Conservation (phyloP, 2,113 vertebrate species). For the Pungitius pungitius region DNA sequence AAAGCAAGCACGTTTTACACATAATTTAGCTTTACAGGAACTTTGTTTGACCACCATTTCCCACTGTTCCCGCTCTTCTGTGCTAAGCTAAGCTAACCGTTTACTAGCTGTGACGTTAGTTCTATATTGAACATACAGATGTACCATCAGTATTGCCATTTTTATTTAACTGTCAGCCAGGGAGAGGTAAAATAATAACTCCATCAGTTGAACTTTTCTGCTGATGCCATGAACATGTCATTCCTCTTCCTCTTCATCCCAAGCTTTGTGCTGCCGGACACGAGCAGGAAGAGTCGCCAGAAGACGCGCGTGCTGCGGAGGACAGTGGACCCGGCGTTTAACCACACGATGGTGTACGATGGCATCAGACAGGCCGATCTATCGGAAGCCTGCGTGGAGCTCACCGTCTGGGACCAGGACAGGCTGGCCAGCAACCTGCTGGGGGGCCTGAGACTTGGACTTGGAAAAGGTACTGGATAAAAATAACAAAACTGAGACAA, state of each 20-base stretch:
- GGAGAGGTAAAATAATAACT: background rate
- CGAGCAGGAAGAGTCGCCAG: slow-evolving; percentile 94
- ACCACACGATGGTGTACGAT: slow-evolving; percentile 98
- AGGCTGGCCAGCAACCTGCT: slow-evolving; percentile 89
- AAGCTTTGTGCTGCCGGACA: slow-evolving; percentile 94
- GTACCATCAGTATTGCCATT: background rate
- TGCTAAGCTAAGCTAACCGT: slow-evolving; percentile 1
- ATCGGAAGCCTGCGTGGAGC: slow-evolving; percentile 91
- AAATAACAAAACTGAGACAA: background rate
- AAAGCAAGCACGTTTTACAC: background rate
- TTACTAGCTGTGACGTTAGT: background rate
- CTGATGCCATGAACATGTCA: background rate
- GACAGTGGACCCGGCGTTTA: slow-evolving; percentile 87
- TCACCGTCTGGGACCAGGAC: slow-evolving; percentile 95
- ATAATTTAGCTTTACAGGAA: background rate
- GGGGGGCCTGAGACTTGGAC: slow-evolving; percentile 91
- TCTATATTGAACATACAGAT: background rate
- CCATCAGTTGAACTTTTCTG: background rate
- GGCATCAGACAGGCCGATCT: slow-evolving; percentile 90
- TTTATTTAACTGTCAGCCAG: background rate
- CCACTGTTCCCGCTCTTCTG: background rate
- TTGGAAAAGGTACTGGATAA: slow-evolving; percentile 87
- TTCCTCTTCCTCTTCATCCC: background rate
- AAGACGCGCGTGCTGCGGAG: slow-evolving; percentile 91
- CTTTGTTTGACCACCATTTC: background rate